Conservation (phyloP, 2,888 invertebrate species). For the Caenorhabditis wallacei region DNA sequence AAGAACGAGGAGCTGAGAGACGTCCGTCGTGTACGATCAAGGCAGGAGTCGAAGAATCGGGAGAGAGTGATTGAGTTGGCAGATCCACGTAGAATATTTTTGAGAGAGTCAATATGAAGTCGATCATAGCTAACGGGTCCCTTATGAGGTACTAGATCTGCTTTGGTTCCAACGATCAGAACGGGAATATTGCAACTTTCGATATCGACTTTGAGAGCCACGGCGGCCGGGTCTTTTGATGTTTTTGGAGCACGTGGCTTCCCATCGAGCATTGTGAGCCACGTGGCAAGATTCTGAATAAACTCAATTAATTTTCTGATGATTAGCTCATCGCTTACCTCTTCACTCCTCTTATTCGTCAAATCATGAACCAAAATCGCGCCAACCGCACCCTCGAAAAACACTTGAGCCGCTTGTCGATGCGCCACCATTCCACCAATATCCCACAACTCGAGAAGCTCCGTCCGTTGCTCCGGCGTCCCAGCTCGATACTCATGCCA, state of each 20-base stretch:
- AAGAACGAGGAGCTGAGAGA: slow-evolving; percentile 30
- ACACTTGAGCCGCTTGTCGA: slow-evolving; percentile 87
- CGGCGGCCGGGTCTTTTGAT: slow-evolving; percentile 53
- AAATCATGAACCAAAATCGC: slow-evolving; percentile 97
- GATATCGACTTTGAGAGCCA: slow-evolving; percentile 68
- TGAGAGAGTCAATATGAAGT: slow-evolving; percentile 76
- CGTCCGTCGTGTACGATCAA: slow-evolving; percentile 68
- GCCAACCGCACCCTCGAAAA: slow-evolving; percentile 94
- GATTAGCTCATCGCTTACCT: too few relatives aligned
- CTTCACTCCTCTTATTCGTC: slow-evolving; percentile 95
- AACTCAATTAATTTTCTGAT: too few relatives aligned
- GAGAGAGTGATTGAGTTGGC: slow-evolving; percentile 95
- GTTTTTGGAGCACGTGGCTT: slow-evolving; percentile 50
- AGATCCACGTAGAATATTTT: slow-evolving; percentile 88
- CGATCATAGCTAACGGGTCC: slow-evolving; percentile 69
- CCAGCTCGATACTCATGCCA: slow-evolving; percentile 86
- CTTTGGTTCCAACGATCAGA: slow-evolving; percentile 94
- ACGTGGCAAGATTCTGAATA: slow-evolving; percentile 75
- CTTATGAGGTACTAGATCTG: slow-evolving; percentile 86
- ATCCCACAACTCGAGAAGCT: slow-evolving; percentile 93
- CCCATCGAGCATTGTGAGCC: slow-evolving; percentile 74
- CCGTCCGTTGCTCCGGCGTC: slow-evolving; percentile 76
- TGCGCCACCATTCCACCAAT: slow-evolving; percentile 88
- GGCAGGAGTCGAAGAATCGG: slow-evolving; percentile 74
- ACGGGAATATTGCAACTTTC: slow-evolving; percentile 88